Percentiles rank a stretch among this genome's conserved stretches.
Evolutionary conservation across 2,888 invertebrate species (phyloP).

Genomic region (Mythimna impura): DNA sequence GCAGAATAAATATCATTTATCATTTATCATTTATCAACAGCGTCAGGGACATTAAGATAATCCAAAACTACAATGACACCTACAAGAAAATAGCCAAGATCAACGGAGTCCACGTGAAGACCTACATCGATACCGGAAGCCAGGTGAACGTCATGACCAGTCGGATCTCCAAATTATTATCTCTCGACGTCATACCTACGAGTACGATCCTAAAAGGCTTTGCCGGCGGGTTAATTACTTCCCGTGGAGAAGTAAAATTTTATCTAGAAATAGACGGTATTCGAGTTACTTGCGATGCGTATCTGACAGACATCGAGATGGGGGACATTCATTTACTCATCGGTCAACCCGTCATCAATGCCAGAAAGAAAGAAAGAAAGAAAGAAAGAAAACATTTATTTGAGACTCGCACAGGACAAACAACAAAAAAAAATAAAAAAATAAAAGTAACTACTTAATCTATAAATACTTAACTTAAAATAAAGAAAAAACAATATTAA

Average conservation of each 20-base stretch:
- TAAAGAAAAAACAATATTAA: too few species aligned
- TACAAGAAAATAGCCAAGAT: not conserved
- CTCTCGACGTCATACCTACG: not conserved
- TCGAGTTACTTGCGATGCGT: not conserved
- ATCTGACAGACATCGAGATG: not conserved
- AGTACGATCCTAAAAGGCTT: not conserved
- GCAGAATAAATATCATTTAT: too few species aligned
- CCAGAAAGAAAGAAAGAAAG: too few species aligned
- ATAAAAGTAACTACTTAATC: too few species aligned
- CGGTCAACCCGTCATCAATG: not conserved
- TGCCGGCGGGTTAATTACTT: not conserved
- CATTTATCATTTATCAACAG: too few species aligned
- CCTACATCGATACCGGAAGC: not conserved
- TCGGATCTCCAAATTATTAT: not conserved
- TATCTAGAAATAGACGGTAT: not conserved
- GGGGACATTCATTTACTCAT: not conserved
- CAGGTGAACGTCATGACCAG: not conserved
- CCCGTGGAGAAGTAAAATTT: not conserved
- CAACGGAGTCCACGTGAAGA: not conserved
- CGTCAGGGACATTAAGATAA: not conserved
- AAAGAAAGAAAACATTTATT: too few species aligned
- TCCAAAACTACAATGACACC: not conserved
- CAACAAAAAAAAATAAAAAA: too few species aligned
- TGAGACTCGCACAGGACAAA: too few species aligned
- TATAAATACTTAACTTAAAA: too few species aligned